phyloP scores from a whole-genome alignment of 1,140 invertebrate species.

The Phthorimaea operculella region DNA sequence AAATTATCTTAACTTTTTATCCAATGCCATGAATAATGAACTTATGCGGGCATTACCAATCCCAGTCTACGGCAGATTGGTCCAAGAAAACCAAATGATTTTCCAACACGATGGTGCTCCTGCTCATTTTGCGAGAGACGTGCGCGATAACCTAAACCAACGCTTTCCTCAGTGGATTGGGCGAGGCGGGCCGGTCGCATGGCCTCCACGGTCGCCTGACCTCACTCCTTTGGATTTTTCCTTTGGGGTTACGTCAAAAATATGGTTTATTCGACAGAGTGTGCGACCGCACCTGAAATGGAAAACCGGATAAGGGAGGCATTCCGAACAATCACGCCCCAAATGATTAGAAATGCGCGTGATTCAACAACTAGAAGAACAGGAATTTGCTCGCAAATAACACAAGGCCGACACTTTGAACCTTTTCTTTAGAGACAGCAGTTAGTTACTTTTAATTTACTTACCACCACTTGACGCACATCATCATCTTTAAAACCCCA shows the following conservation, averaged over 20 bases:
- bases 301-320: not conserved
- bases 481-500: too few species aligned
- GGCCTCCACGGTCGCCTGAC: not conserved
- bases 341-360: too few species aligned
- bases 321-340: not conserved
- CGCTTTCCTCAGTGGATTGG: not conserved
- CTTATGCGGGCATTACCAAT: not conserved
- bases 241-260: not conserved
- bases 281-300: not conserved
- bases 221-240: not conserved
- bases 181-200: not conserved
- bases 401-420: too few species aligned
- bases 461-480: too few species aligned
- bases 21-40: not conserved
- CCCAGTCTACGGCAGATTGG: not conserved
- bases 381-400: too few species aligned
- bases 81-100: not conserved
- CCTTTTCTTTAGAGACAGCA: too few species aligned
- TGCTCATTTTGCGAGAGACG: not conserved
- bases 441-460: too few species aligned
- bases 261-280: not conserved
- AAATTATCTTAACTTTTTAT: not conserved
- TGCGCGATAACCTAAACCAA: not conserved
- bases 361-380: too few species aligned
- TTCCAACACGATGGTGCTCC: not conserved